Conservation (phyloP, 2,888 invertebrate species). For the Noctua fimbriata region DNA sequence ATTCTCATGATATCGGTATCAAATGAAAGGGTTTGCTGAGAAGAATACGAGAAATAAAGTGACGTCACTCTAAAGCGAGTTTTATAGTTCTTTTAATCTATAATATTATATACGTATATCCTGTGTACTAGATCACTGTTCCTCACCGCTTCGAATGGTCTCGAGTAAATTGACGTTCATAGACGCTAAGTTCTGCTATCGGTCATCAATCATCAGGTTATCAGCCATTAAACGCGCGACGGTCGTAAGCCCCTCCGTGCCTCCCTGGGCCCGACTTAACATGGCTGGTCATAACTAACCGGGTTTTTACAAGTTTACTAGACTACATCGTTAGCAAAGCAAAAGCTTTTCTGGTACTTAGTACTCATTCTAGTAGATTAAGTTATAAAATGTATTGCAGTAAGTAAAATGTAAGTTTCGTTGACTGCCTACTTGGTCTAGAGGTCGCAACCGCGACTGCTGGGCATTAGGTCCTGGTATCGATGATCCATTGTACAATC, state of each 20-base stretch:
- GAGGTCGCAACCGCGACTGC: too few relatives aligned
- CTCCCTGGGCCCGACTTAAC: slow-evolving; percentile 2
- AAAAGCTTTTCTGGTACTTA: too few relatives aligned
- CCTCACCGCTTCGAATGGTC: neutral
- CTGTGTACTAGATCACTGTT: neutral
- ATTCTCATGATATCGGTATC: too few relatives aligned
- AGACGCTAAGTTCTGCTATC: slow-evolving; percentile 28
- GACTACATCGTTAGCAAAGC: neutral
- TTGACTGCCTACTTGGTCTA: too few relatives aligned
- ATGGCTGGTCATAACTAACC: neutral
- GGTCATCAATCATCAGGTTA: slow-evolving; percentile 53
- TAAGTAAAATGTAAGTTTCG: too few relatives aligned
- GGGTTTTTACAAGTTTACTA: neutral
- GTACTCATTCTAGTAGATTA: too few relatives aligned
- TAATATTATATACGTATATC: neutral
- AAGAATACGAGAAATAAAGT: too few relatives aligned
- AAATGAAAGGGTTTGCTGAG: too few relatives aligned
- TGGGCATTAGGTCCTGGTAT: neutral
- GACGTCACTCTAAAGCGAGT: too few relatives aligned
- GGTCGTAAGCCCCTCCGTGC: slow-evolving; percentile 13
- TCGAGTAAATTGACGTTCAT: slow-evolving; percentile 26
- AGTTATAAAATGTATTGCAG: too few relatives aligned
- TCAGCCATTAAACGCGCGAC: slow-evolving; percentile 34
- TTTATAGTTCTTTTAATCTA: too few relatives aligned
- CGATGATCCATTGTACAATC: too few relatives aligned